Conservation (phyloP, 2,113 vertebrate species). For the Leucoraja erinaceus region DNA sequence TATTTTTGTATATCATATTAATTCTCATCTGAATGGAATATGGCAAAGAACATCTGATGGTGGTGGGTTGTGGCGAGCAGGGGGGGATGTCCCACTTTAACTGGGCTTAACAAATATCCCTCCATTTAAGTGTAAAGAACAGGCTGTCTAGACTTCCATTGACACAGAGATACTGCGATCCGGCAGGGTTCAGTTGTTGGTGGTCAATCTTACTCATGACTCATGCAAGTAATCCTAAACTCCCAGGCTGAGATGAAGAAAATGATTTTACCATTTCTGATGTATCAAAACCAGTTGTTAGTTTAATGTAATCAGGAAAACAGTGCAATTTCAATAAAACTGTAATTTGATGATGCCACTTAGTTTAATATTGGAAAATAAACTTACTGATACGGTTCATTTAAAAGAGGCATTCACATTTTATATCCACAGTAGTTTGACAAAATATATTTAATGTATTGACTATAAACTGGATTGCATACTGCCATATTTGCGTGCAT, state of each 20-base stretch:
- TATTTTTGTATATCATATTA: not conserved
- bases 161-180: not conserved
- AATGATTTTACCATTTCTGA: not conserved
- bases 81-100: too few relatives aligned
- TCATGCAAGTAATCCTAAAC: not conserved
- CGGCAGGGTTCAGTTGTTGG: not conserved
- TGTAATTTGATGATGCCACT: not conserved
- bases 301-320: not conserved
- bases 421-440: too few relatives aligned
- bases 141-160: too few relatives aligned
- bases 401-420: not conserved
- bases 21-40: not conserved
- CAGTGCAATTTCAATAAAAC: not conserved
- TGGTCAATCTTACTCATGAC: not conserved
- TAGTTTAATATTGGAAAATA: not conserved
- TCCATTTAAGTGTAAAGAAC: too few relatives aligned
- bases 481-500: too few relatives aligned
- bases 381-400: not conserved
- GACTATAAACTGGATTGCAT: too few relatives aligned
- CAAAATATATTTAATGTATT: too few relatives aligned
- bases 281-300: too few relatives aligned
- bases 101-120: too few relatives aligned
- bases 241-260: not conserved
- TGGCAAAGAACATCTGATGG: not conserved
- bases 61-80: too few relatives aligned